Conservation (phyloP, 53 echinoderm and acorn worm species). For the Temnopleurus reevesii region DNA sequence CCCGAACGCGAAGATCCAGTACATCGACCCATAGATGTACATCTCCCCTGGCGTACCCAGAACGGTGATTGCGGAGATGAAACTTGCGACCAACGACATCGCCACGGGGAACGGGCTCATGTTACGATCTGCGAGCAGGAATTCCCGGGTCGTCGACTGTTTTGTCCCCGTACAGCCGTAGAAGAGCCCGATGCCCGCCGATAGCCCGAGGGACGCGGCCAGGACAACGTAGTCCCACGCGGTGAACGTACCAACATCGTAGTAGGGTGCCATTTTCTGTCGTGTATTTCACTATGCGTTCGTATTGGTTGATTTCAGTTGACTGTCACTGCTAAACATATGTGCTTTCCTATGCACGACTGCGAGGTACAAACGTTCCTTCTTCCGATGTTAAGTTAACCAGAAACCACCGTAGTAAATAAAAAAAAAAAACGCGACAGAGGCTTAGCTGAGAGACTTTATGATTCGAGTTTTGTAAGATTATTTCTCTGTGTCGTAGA, state of each 20-base stretch:
- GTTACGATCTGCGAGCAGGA: conserved; percentile 82
- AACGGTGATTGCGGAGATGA: conserved; percentile 91
- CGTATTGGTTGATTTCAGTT: too few species aligned
- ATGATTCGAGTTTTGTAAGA: too few species aligned
- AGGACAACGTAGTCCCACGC: conserved; percentile 83
- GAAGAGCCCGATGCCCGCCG: conserved; percentile 79
- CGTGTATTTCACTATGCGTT: too few species aligned
- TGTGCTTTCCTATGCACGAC: too few species aligned
- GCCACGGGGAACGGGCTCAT: conserved; percentile 87
- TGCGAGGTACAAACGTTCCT: too few species aligned
- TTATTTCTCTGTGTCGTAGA: too few species aligned
- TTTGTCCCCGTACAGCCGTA: conserved; percentile 77
- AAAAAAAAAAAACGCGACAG: too few species aligned
- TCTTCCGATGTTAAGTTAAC: too few species aligned
- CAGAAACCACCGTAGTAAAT: too few species aligned
- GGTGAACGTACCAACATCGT: conserved; percentile 55
- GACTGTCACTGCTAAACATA: too few species aligned
- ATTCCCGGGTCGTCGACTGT: conserved; percentile 83
- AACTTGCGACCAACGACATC: conserved; percentile 85
- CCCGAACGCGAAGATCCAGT: conserved; percentile 67
- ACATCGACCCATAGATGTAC: conserved; percentile 82
- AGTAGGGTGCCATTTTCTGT: too few species aligned
- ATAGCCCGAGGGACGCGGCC: conserved; percentile 62
- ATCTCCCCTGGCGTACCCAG: conserved; percentile 88
- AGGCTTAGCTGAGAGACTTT: too few species aligned